These are phyloP conservation scores for Sinocyclocheilus maitianheensis DNA, from an alignment of 2,113 vertebrate genomes.

Conservation along the genomic window DNA sequence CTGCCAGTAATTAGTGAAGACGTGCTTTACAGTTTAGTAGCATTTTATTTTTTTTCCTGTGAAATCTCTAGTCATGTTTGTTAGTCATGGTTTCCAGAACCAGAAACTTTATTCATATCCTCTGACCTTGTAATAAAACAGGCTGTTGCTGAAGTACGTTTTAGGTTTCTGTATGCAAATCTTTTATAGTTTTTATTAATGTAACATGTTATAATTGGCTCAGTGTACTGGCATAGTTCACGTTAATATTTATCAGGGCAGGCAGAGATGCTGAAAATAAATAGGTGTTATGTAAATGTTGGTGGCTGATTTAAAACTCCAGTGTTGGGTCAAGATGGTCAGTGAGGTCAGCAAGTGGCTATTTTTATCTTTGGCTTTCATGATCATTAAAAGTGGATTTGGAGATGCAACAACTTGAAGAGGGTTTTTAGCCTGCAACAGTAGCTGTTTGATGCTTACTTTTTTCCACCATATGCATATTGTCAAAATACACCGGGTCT, in stretches of 20 bases:
- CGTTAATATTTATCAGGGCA: not conserved
- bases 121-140: not conserved
- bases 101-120: not conserved
- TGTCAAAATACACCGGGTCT: no score
- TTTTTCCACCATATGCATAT: no score
- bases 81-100: not conserved
- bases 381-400: not conserved
- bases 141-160: not conserved
- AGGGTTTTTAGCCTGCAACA: not conserved
- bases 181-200: not conserved
- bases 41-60: not conserved
- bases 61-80: not conserved
- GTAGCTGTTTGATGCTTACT: not conserved
- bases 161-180: not conserved
- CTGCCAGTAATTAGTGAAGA: not conserved
- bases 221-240: not conserved
- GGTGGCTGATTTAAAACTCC: not conserved
- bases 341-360: not conserved
- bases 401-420: not conserved
- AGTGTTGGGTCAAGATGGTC: not conserved
- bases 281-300: not conserved
- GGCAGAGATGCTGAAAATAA: not conserved
- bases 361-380: not conserved
- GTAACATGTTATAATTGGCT: not conserved
- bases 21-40: not conserved